Conservation (phyloP, 2,113 vertebrate species). For the Uropsilus gracilis region DNA sequence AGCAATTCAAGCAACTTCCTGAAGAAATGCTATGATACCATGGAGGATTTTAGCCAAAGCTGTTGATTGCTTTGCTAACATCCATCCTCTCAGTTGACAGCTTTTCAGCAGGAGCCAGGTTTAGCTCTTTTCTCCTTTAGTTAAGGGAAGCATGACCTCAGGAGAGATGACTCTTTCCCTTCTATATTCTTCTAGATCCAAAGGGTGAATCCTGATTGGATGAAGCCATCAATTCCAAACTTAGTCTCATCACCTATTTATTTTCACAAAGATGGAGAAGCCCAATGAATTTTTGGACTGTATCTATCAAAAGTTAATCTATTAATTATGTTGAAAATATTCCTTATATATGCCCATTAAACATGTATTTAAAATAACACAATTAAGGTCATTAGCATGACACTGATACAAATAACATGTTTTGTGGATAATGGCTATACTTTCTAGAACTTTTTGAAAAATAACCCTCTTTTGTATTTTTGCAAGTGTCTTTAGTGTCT, state of each 20-base stretch:
- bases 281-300: not conserved
- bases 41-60: not conserved
- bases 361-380: not conserved
- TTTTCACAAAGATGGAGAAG: not conserved
- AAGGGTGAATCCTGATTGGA: not conserved
- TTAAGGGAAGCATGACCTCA: not conserved
- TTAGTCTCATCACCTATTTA: not conserved
- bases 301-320: not conserved
- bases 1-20: not conserved
- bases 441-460: not conserved
- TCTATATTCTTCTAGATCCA: not conserved
- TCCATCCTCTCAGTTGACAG: not conserved
- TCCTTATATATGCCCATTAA: not conserved
- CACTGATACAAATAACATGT: not conserved
- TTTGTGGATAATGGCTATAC: not conserved
- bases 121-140: not conserved
- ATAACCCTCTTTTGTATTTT: not conserved
- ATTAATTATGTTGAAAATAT: not conserved
- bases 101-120: not conserved
- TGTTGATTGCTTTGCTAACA: not conserved
- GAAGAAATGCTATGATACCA: not conserved
- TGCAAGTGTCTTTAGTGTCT: not conserved
- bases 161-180: not conserved
- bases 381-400: not conserved
- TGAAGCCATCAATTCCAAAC: not conserved